These are phyloP conservation scores for Osmoderma eremita DNA, from an alignment of 2,888 invertebrate species.

Conservation along the genomic window DNA sequence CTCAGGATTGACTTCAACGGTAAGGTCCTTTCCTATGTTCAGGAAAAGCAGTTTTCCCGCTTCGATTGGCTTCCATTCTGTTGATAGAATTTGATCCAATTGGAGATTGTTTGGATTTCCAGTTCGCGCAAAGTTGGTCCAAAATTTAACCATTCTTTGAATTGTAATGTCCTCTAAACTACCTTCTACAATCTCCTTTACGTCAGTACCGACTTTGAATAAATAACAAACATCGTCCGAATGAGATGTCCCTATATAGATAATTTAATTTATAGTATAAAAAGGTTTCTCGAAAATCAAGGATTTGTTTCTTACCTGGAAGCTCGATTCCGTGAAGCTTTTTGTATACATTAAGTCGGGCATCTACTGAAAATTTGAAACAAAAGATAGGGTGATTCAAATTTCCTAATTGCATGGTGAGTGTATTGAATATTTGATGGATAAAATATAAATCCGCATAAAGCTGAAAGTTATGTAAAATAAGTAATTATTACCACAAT, in stretches of 20 bases:
- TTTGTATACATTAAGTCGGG: constrained; percentile 49
- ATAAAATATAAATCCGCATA: constrained; percentile 57
- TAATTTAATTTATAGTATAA: not conserved
- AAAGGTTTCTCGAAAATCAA: not conserved
- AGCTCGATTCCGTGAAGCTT: constrained; percentile 46
- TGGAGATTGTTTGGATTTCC: constrained; percentile 44
- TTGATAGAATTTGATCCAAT: constrained; percentile 42
- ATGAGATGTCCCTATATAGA: constrained; percentile 50
- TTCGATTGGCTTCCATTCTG: constrained; percentile 49
- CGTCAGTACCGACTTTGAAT: constrained; percentile 44
- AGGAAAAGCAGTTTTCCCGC: constrained; percentile 45
- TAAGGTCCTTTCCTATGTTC: constrained; percentile 46
- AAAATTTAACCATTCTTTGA: constrained; percentile 51
- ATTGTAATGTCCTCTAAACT: constrained; percentile 52
- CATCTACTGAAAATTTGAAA: constrained; percentile 54
- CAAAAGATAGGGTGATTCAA: constrained; percentile 55
- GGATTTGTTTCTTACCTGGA: constrained; percentile 49
- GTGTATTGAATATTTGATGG: constrained; percentile 49
- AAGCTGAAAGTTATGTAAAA: constrained; percentile 52
- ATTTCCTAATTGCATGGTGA: constrained; percentile 50
- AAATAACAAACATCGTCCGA: constrained; percentile 52
- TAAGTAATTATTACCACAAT: not conserved
- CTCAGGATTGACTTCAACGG: constrained; percentile 44
- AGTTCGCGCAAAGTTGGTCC: constrained; percentile 55
- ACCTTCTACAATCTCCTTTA: constrained; percentile 47